Percentiles rank a stretch among this genome's conserved stretches.
Conservation (phyloP, 2,797 vertebrate genomes). For the Epinephelus malabaricus region DNA sequence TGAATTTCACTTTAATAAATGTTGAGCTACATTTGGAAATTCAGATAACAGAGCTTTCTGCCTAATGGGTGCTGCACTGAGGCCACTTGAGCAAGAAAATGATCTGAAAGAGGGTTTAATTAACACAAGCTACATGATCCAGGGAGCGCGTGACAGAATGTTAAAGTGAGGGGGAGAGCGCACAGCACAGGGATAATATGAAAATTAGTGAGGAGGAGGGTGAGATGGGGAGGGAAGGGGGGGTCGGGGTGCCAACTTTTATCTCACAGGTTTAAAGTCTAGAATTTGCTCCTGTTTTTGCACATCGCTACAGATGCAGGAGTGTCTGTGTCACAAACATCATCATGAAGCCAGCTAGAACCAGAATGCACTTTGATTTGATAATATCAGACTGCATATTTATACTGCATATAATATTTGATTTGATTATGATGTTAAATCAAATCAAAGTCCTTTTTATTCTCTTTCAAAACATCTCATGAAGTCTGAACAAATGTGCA, state of each 20-base stretch:
- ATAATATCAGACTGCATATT: not conserved
- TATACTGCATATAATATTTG: not conserved
- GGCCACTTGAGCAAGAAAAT: constrained; percentile 94
- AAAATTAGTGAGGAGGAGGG: constrained; percentile 79
- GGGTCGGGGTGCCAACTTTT: constrained; percentile 72
- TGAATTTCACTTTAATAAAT: constrained; percentile 99
- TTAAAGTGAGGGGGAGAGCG: constrained; percentile 78
- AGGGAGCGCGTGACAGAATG: constrained; percentile 82
- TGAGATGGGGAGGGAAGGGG: constrained; percentile 29
- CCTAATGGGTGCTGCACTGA: constrained; percentile 90
- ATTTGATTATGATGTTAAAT: not conserved
- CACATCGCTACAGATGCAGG: constrained; percentile 40
- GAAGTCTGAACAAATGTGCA: not conserved
- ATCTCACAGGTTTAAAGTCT: constrained; percentile 75
- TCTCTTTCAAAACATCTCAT: not conserved
- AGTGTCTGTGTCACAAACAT: constrained; percentile 33
- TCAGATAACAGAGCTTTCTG: constrained; percentile 92
- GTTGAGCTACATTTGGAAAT: constrained; percentile 96
- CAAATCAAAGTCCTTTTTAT: not conserved
- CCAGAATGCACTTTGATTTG: not conserved
- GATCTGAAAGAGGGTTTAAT: constrained; percentile 97
- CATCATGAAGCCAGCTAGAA: not conserved
- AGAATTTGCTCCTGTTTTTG: constrained; percentile 58
- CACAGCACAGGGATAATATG: constrained; percentile 75
- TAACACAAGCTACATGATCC: constrained; percentile 92